Evolutionary conservation across 1,140 invertebrate genomes (phyloP).

Genomic region (Bicyclus anynana): DNA sequence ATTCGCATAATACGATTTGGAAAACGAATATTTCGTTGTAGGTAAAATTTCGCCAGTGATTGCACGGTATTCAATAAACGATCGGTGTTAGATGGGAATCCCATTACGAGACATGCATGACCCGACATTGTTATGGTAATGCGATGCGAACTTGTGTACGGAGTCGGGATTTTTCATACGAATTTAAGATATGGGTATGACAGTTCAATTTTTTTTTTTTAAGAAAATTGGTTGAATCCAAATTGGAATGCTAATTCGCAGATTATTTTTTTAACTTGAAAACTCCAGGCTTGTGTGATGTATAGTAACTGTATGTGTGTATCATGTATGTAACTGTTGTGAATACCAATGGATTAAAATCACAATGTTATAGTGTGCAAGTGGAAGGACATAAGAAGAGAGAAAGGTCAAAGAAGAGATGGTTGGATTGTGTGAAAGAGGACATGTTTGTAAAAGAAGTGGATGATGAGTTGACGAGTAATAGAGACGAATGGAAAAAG

Average conservation of each 20-base stretch:
- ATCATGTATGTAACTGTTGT: no score
- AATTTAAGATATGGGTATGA: background rate
- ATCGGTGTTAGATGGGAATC: background rate
- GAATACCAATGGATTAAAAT: no score
- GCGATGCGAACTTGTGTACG: background rate
- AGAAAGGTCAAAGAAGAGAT: no score
- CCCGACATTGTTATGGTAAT: background rate
- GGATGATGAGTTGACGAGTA: no score
- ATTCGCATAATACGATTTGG: background rate
- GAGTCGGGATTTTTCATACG: background rate
- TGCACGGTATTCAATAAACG: background rate
- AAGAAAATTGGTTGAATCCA: background rate
- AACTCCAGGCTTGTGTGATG: no score
- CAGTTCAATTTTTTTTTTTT: background rate
- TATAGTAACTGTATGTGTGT: no score
- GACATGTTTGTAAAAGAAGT: no score
- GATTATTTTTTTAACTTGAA: no score
- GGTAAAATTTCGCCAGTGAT: background rate
- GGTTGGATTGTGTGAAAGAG: no score
- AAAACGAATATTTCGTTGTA: background rate
- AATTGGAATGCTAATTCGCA: background rate
- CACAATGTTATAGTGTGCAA: no score
- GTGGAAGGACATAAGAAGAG: no score
- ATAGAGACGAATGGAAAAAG: no score
- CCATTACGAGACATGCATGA: constrained; percentile 1